Conservation (phyloP, 2,888 invertebrate genomes). For the Tortricodes alternella region DNA sequence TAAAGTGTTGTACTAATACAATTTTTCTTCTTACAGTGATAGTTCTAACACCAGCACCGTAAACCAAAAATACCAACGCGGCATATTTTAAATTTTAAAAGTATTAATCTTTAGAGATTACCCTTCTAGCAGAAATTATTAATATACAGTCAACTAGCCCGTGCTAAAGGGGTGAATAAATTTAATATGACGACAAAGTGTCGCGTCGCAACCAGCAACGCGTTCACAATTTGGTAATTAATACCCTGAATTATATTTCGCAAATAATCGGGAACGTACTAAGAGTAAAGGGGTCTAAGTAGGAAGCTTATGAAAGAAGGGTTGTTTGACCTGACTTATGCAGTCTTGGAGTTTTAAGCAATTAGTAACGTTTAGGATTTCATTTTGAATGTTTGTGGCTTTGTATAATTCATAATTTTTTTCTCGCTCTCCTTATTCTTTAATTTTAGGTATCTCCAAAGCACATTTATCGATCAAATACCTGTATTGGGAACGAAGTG, state of each 20-base stretch:
- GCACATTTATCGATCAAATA: too few relatives aligned
- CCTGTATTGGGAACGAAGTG: too few relatives aligned
- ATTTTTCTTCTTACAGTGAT: too few relatives aligned
- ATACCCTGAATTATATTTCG: conserved; percentile 51
- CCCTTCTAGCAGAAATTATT: conserved; percentile 59
- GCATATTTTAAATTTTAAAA: conserved; percentile 35
- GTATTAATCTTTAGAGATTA: conserved; percentile 71
- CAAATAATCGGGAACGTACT: conserved; percentile 29
- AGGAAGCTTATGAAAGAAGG: conserved; percentile 16
- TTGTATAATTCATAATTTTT: too few relatives aligned
- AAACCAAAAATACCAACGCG: conserved; percentile 10
- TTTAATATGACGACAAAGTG: conserved; percentile 53
- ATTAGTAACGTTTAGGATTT: conserved; percentile 9
- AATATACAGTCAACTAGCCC: conserved; percentile 75
- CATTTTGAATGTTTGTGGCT: too few relatives aligned
- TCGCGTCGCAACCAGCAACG: conserved; percentile 67
- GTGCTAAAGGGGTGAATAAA: conserved; percentile 75
- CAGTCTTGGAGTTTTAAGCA: conserved; percentile 17
- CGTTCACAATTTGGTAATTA: conserved; percentile 77
- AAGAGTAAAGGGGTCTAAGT: conserved; percentile 21
- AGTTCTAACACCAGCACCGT: not conserved
- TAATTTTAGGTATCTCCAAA: too few relatives aligned
- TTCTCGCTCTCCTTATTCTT: too few relatives aligned
- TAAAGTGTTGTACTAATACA: too few relatives aligned
- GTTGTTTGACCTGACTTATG: conserved; percentile 16